Evolutionary conservation across 2,797 vertebrate genomes (phyloP).

Genomic region (Odontamblyopus lacepedii): DNA sequence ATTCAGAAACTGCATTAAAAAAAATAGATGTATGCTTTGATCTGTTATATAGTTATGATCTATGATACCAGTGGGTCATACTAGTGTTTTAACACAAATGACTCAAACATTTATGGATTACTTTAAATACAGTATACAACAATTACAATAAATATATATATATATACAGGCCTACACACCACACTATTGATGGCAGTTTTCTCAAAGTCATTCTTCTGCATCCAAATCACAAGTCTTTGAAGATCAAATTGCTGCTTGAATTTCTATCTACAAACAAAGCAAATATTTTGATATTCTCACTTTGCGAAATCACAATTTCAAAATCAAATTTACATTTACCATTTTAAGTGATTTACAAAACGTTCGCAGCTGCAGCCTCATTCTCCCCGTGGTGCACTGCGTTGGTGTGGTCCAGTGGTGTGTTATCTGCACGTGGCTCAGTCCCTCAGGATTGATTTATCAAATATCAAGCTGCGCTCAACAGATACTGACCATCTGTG

Average conservation of each 20-base stretch:
- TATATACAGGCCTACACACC: no score
- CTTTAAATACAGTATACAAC: no score
- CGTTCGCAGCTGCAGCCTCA: no score
- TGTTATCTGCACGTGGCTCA: neutral
- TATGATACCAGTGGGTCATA: no score
- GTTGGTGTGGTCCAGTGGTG: constrained; percentile 1
- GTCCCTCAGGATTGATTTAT: constrained; percentile 6
- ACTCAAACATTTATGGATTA: no score
- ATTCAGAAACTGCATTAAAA: no score
- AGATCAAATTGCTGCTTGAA: neutral
- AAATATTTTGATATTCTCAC: neutral
- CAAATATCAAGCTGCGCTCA: constrained; percentile 15
- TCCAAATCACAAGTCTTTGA: neutral
- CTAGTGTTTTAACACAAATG: no score
- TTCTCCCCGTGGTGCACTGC: neutral
- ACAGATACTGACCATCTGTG: constrained; percentile 16
- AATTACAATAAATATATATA: no score
- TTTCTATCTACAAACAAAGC: neutral
- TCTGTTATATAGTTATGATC: no score
- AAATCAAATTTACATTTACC: neutral
- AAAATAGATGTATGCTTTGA: no score
- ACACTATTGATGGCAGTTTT: neutral
- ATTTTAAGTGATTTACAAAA: neutral
- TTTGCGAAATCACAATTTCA: neutral
- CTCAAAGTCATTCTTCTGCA: neutral